Evolutionary conservation across 1,140 invertebrate species (phyloP), one percentile per base, ranked within the genome.

Genomic region (Nixonia krombeini): DNA sequence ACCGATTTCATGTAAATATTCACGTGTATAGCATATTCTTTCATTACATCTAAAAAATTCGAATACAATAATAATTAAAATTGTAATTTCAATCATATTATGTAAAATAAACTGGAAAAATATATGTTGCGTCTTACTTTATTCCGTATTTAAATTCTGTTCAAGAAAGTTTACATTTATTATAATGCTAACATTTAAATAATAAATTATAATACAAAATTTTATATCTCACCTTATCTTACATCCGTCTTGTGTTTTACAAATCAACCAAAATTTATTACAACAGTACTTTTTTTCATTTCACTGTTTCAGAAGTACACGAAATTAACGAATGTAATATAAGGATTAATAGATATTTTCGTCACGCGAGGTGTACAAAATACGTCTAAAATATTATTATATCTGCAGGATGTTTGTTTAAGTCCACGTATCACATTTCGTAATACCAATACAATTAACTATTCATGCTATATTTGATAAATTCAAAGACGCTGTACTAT

Each of bases 31-130:
- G 2, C 21, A 9, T 12, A 13, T 15, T 4, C 2, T 37, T 37
- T 37, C 9, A 5, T 37, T 40, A 17, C 4, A 18, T n/a, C n/a
- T 17, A 40, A 18, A 40, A 40, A 18, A 16, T 23, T 17, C 59
- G 50, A 23, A 33, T 55, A 56, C 29, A 44, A 56, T 55, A 33
- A 21, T 37, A n/a, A 25, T 2, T 51, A 53, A 9, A 52, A 61
- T 45, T 46, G 28, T 33, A 56, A 47, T 8, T 2, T 12, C 2
- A 31, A 2, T 12, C 10, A 12, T 31, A 26, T 31, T 2, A n/a
- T 4, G 33, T 47, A 46, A 35, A 46, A 56, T 47, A 13, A 5
- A 38, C 7, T 9, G 8, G 9, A 35, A 35, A 13, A 40, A n/a
- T n/a, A 25, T 17, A 28, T 9, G 12, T 29, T 10, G 12, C 10